Conservation (phyloP, 2,113 vertebrate species). For the Phodopus roborovskii region DNA sequence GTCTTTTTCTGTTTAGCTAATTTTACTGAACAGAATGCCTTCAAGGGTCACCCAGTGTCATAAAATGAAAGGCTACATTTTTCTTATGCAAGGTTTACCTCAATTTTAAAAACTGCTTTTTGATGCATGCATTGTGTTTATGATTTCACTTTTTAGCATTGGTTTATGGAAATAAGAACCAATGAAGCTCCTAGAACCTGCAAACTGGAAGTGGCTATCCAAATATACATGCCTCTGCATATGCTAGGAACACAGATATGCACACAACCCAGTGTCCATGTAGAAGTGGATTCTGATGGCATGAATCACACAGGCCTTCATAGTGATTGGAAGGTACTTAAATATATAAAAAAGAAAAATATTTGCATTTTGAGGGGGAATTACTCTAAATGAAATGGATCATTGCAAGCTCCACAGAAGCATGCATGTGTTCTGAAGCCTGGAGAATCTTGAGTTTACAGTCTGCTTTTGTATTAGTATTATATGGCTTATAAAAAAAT, state of each 20-base stretch:
- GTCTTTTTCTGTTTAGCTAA: not conserved
- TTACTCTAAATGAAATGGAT: not conserved
- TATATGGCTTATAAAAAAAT: not conserved
- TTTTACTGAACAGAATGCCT: not conserved
- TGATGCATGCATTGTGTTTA: not conserved
- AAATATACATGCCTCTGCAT: not conserved
- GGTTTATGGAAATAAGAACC: not conserved
- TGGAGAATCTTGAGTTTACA: not conserved
- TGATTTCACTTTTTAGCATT: not conserved
- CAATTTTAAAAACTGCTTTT: not conserved
- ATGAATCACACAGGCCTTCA: not conserved
- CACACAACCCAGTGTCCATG: not conserved
- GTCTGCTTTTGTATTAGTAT: not conserved
- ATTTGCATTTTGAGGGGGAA: not conserved
- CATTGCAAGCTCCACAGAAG: not conserved
- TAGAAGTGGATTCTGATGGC: not conserved
- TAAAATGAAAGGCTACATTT: not conserved
- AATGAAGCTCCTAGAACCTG: not conserved
- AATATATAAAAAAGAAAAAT: not conserved
- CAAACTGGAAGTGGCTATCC: not conserved
- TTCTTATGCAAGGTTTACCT: constrained; percentile 11
- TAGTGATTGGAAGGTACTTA: not conserved
- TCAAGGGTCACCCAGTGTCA: not conserved
- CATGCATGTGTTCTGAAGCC: not conserved
- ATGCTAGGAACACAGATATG: not conserved